These are phyloP conservation scores for Onychostoma macrolepis DNA, from an alignment of 2,113 vertebrate species.

Conservation along the genomic window DNA sequence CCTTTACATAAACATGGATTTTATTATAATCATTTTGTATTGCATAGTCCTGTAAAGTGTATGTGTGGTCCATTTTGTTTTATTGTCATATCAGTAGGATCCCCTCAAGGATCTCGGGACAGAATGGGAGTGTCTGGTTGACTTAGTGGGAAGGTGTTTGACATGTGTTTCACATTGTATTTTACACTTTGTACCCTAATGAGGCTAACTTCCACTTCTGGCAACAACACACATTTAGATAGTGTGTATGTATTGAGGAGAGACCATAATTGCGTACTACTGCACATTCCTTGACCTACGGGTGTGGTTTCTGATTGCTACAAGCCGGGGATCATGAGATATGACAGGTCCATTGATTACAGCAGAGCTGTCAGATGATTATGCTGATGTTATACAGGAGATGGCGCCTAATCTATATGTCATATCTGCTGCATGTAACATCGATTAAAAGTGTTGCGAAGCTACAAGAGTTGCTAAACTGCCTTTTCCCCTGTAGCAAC, in stretches of 20 bases:
- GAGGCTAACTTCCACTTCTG: not conserved
- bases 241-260: not conserved
- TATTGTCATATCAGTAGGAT: not conserved
- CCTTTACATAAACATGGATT: not conserved
- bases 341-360: not conserved
- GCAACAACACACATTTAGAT: not conserved
- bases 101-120: conserved; percentile 39
- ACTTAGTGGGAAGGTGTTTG: conserved; percentile 66
- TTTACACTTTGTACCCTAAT: conserved; percentile 27
- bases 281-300: not conserved
- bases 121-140: conserved; percentile 66
- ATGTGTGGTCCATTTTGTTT: not conserved
- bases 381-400: not conserved
- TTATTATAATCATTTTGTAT: not conserved
- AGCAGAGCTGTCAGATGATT: not conserved
- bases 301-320: not conserved
- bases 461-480: not conserved
- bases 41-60: not conserved
- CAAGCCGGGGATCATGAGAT: not conserved
- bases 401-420: not conserved
- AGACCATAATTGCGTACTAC: not conserved
- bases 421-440: not conserved
- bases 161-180: conserved; percentile 2
- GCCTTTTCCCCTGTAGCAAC: not conserved
- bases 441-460: not conserved